A percentile compares a stretch with the other conserved stretches of the same genome.
phyloP scores from a whole-genome alignment of 2,888 invertebrate genomes.

The Heliconius charithonia region DNA sequence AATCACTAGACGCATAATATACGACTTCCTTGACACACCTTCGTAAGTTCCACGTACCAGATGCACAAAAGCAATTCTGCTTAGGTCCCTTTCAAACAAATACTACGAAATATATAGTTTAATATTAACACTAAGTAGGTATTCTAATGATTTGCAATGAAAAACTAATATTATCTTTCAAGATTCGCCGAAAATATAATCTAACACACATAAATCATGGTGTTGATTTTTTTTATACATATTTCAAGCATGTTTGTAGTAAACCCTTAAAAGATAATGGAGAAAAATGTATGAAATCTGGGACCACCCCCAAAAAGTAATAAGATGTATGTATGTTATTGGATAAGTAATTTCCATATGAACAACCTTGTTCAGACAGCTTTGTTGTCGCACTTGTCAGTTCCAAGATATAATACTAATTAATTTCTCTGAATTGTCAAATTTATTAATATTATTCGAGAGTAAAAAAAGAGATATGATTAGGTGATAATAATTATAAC shows the following conservation, averaged over 20 bases:
- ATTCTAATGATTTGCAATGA: neutral
- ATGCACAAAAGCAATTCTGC: slow-evolving; percentile 1
- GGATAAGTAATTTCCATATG: no score
- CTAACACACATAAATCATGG: neutral
- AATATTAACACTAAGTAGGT: neutral
- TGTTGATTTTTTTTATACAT: neutral
- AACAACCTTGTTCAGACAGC: no score
- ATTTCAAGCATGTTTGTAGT: neutral
- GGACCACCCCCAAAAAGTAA: no score
- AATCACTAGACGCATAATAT: slow-evolving; percentile 3
- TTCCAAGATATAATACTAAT: no score
- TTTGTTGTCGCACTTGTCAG: no score
- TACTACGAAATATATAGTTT: neutral
- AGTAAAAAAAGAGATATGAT: no score
- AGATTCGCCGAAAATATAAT: neutral
- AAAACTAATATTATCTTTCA: neutral
- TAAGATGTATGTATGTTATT: no score
- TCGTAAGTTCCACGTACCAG: neutral
- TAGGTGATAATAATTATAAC: no score
- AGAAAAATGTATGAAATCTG: no score
- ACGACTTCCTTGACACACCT: slow-evolving; percentile 1
- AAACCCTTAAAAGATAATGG: neutral
- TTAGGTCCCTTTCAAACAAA: slow-evolving; percentile 20
- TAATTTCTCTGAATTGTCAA: no score
- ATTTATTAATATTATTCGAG: no score